These are phyloP conservation scores for Matsumurasca onukii DNA, from an alignment of 1,140 invertebrate genomes.

Conservation along the genomic window DNA sequence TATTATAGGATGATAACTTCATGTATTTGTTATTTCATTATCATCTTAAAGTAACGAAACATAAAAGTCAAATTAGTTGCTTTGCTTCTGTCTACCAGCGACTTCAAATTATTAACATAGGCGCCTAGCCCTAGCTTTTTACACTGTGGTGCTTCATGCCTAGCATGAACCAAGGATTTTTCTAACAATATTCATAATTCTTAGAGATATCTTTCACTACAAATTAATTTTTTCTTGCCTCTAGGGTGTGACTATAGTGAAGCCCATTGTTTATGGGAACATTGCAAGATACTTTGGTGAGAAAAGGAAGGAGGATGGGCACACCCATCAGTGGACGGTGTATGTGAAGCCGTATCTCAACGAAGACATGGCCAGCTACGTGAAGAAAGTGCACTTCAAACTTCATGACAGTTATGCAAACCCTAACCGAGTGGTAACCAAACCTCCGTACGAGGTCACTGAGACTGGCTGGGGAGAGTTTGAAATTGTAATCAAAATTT, in stretches of 20 bases:
- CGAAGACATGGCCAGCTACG: constrained; percentile 92
- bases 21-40: neutral
- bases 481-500: constrained; percentile 98
- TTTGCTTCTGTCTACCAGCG: neutral
- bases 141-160: neutral
- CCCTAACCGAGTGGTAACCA: constrained; percentile 87
- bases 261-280: constrained; percentile 97
- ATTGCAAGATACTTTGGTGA: constrained; percentile 94
- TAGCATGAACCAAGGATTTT: neutral
- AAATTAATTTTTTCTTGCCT: constrained; percentile 43
- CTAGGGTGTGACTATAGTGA: constrained; percentile 91
- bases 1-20: neutral
- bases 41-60: neutral
- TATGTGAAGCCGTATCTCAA: constrained; percentile 94
- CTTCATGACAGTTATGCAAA: constrained; percentile 97
- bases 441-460: constrained; percentile 95
- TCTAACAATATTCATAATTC: neutral
- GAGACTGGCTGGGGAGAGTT: constrained; percentile 99
- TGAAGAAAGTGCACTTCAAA: constrained; percentile 98
- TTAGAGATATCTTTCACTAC: neutral
- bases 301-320: constrained; percentile 97
- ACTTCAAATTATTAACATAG: neutral
- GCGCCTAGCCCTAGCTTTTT: neutral
- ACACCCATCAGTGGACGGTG: constrained; percentile 99
- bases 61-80: neutral